These are phyloP conservation scores for Riparia riparia DNA, from an alignment of 2,113 vertebrate genomes.

Conservation along the genomic window DNA sequence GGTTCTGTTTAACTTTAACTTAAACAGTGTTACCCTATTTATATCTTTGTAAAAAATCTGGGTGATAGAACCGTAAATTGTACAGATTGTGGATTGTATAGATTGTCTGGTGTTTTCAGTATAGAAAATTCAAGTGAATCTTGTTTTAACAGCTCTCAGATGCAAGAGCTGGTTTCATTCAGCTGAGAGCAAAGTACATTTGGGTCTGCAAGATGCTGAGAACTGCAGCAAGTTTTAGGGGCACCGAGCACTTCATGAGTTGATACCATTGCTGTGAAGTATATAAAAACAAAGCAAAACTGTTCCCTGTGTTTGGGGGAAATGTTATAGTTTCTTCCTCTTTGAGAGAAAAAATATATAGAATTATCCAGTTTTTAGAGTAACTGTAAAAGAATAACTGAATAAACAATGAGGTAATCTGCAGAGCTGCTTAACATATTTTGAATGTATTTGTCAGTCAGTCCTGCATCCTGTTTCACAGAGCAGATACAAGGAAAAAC, in stretches of 20 bases:
- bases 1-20: conserved; percentile 35
- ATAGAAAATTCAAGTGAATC: conserved; percentile 10
- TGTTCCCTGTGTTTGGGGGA: not conserved
- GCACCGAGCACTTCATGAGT: not conserved
- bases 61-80: conserved; percentile 11
- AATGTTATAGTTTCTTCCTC: not conserved
- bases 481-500: not conserved
- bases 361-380: not conserved
- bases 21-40: conserved; percentile 24
- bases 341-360: not conserved
- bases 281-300: not conserved
- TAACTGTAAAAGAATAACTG: not conserved
- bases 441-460: not conserved
- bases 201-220: not conserved
- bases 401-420: not conserved
- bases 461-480: not conserved
- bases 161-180: conserved; percentile 19
- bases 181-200: not conserved
- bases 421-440: not conserved
- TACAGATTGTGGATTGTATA: conserved; percentile 19
- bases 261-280: not conserved
- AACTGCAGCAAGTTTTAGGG: not conserved
- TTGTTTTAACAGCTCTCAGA: conserved; percentile 13
- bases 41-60: not conserved
- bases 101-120: conserved; percentile 25